phyloP scores from a whole-genome alignment of 2,113 vertebrate genomes.

The Bos javanicus region DNA sequence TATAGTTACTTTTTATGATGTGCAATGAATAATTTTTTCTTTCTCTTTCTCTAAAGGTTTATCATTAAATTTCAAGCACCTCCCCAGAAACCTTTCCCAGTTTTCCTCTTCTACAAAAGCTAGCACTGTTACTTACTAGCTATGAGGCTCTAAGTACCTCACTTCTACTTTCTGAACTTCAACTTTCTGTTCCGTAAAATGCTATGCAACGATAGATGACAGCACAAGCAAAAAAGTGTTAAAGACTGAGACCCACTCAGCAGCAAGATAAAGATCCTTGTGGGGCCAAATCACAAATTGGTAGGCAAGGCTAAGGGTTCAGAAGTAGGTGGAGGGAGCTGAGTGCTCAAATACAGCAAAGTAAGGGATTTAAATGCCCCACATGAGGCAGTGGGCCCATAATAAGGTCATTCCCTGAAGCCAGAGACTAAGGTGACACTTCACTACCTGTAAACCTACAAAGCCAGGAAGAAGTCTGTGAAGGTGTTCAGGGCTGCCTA shows the following conservation, averaged over 20 bases:
- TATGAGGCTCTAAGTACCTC: neutral
- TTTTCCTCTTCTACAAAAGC: neutral
- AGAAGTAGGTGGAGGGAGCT: neutral
- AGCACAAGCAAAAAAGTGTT: neutral
- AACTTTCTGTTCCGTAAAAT: neutral
- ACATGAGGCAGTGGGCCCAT: neutral
- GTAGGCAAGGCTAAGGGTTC: neutral
- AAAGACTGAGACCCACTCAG: neutral
- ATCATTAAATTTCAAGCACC: conserved; percentile 13
- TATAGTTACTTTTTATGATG: conserved; percentile 25
- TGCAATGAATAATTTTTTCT: neutral
- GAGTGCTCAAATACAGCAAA: neutral
- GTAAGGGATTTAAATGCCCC: neutral
- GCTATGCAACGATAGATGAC: neutral
- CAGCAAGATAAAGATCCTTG: neutral
- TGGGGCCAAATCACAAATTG: neutral
- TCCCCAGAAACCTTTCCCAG: neutral
- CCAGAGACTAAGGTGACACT: neutral
- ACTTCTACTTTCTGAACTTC: neutral
- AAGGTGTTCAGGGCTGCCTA: neutral
- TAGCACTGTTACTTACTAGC: neutral
- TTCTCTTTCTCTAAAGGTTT: neutral
- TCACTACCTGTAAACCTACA: neutral
- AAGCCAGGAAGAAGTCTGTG: neutral
- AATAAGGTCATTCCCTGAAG: neutral